Evolutionary conservation across 2,113 vertebrate genomes (phyloP), one percentile per base, ranked within the genome.

Genomic region (Peromyscus californicus): DNA sequence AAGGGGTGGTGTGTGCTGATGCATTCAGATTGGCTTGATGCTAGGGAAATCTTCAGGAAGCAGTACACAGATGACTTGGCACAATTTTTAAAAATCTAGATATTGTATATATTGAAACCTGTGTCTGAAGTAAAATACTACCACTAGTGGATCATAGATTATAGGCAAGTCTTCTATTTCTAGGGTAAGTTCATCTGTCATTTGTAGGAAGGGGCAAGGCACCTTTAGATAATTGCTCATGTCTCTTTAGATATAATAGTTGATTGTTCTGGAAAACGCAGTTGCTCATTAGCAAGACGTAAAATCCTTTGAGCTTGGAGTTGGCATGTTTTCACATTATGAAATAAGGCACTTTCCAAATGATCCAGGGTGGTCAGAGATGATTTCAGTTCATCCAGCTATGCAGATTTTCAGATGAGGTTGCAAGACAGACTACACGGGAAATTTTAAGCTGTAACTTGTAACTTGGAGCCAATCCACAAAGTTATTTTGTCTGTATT

Each of bases 291-390:
- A 67, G 4, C n/a, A 85, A 94, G 75, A 88, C 45, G 48, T 94
- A 51, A 85, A 75, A 96, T 92, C 12, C 54, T 63, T 95, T n/a
- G 93, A 82, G 91, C 26, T 89, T 95, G 24, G n/a, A 90, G 75
- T 76, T 82, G n/a, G 31, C 74, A 72, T 74, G 11, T 45, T 92
- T 96, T 96, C 22, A 57, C 9, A 45, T 70, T 95, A 72, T 9
- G 57, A 84, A 82, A 72, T 54, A 80, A 90, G 45, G 3, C 24
- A 45, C 4, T 75, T 7, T 75, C 42, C 22, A 86, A 94, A 91
- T 45, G 93, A 85, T 92, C 31, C 54, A 22, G 63, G 21, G 54
- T 36, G 9, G 7, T 45, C 78, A 65, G 22, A 82, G 15, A 91
- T 84, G 12, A 88, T 29, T 89, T 93, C 17, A 21, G 1, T 78